Conservation (phyloP, 2,113 vertebrate genomes). For the Manacus vitellinus region DNA sequence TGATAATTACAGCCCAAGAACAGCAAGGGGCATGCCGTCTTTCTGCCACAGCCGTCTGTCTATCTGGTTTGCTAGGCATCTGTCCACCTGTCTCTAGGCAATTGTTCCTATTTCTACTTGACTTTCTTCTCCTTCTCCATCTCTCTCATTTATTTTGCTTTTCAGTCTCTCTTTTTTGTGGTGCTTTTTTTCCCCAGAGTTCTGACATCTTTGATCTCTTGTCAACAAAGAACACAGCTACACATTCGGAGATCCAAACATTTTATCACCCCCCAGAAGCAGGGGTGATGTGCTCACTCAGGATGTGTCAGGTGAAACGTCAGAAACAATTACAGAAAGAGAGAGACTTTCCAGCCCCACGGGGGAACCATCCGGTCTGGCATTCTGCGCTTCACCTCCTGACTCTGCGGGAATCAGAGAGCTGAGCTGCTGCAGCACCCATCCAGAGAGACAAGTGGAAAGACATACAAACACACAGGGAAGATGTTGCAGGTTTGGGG, state of each 20-base stretch:
- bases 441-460: background rate
- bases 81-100: constrained; percentile 55
- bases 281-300: background rate
- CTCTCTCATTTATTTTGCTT: background rate
- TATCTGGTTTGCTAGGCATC: constrained; percentile 42
- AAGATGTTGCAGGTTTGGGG: background rate
- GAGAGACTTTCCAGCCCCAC: background rate
- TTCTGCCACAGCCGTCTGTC: constrained; percentile 46
- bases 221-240: background rate
- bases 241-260: background rate
- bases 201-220: constrained; percentile 24
- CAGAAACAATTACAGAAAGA: constrained; percentile 37
- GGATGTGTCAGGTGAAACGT: constrained; percentile 41
- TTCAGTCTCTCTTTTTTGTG: background rate
- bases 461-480: background rate
- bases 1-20: constrained; percentile 67
- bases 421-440: background rate
- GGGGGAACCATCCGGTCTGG: constrained; percentile 9
- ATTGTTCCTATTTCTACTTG: background rate
- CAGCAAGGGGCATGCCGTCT: constrained; percentile 35
- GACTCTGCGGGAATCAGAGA: background rate
- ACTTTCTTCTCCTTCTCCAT: background rate
- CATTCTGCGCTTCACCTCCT: background rate
- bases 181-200: background rate
- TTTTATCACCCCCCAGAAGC: background rate